Base-by-base conservation (phyloP, 53 echinoderm and acorn worm species). In the Echinometra lucunter region DNA sequence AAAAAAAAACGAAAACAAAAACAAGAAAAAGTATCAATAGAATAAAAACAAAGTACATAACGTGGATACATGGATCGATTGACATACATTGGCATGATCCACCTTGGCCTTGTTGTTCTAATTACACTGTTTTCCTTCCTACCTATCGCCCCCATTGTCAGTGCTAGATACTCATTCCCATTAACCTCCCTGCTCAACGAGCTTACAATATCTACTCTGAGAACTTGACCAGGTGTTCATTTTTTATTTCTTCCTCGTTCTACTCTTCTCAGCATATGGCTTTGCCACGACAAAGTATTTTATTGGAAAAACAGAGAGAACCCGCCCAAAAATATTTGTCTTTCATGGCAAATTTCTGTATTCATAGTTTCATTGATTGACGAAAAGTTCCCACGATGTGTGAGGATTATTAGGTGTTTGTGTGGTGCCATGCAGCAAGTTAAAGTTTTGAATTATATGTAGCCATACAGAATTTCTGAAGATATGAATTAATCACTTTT, bases 301-400 rank as follows among this genome's bases (percentile, higher is more conserved):
- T 47, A 85, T 85, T 85, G 85, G n/a, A 85, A 49, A 85, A 85
- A 85, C 49, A 85, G 49, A 21, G 85, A 45, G n/a, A 85, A 85
- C 85, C 57, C 89, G 60, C 89, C 89, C 89, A 89, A 89, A n/a
- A 89, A 89, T 89, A 89, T 57, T 89, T 89, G 23, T 40, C 60
- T 89, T 89, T 89, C 57, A 89, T 89, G 4, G 8, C 1, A 58
- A 60, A 60, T 89, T 35, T 89, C 58, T 89, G 58, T 58, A 89
- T 89, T 37, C 89, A 89, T 89, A 58, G 34, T 89, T 89, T 58
- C 60, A 89, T 89, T 60, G 89, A 89, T 89, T 89, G 89, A 60
- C 4, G 37, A 60, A 30, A 89, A 60, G 10, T 89, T 89, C 89
- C 58, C 89, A 89, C 89, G 60, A 34, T 89, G 58, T n/a, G n/a